Conservation (phyloP, 1,140 invertebrate species). For the Ridgeia piscesae region DNA sequence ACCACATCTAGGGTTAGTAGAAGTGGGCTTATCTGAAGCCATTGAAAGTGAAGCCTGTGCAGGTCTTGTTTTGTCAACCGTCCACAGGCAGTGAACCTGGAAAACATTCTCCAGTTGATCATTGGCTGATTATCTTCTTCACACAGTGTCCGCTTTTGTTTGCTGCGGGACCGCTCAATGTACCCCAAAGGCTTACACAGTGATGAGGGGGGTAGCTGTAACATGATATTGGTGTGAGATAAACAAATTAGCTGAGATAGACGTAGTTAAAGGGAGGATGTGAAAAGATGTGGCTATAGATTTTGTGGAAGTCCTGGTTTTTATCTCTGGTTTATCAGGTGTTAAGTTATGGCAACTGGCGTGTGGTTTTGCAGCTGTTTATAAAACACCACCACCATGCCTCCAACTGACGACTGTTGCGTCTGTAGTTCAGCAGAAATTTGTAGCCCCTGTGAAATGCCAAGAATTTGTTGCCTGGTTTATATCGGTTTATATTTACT, state of each 20-base stretch:
- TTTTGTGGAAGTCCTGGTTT: neutral
- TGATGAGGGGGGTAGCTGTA: neutral
- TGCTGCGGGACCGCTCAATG: neutral
- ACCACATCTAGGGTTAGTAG: neutral
- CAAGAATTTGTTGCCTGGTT: neutral
- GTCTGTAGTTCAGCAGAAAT: neutral
- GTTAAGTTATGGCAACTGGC: neutral
- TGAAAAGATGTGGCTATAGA: neutral
- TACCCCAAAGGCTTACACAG: neutral
- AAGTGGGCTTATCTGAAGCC: neutral
- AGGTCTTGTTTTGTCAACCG: neutral
- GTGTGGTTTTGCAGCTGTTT: neutral
- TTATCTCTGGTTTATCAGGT: neutral
- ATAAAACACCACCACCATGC: neutral
- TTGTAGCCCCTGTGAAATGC: neutral
- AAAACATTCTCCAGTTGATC: neutral
- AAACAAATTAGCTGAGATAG: neutral
- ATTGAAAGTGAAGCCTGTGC: neutral
- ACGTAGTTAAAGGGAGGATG: neutral
- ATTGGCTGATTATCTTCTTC: neutral
- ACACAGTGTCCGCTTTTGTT: neutral
- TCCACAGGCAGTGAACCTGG: neutral
- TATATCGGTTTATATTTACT: neutral
- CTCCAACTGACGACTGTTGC: neutral
- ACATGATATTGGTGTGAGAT: neutral